Evolutionary conservation across 2,888 invertebrate species (phyloP).

Genomic region (Agrotis puta): DNA sequence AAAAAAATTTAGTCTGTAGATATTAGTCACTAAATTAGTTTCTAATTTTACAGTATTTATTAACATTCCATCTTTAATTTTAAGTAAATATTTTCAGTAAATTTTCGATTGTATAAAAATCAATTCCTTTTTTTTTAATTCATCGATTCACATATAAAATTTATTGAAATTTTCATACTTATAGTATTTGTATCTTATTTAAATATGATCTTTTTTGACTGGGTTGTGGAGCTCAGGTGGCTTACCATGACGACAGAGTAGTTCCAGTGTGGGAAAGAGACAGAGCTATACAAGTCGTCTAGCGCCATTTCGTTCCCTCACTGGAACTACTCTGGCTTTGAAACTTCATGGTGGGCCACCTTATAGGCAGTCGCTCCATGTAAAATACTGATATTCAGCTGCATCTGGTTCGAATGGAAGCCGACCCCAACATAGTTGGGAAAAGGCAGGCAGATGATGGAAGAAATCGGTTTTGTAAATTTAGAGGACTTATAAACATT

Average conservation of each 20-base stretch:
- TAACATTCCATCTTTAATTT: conserved; percentile 62
- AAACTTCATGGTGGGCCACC: too few relatives aligned
- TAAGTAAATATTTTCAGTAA: conserved; percentile 39
- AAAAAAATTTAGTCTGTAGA: conserved; percentile 50
- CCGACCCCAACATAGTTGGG: not conserved
- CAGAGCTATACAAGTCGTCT: too few relatives aligned
- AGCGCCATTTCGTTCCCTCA: too few relatives aligned
- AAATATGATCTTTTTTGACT: not conserved
- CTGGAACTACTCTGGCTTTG: too few relatives aligned
- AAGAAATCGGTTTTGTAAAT: not conserved
- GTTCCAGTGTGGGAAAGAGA: too few relatives aligned
- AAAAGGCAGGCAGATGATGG: too few relatives aligned
- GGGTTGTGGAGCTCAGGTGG: not conserved
- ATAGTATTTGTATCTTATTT: conserved; percentile 1
- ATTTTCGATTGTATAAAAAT: conserved; percentile 29
- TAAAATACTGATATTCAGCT: too few relatives aligned
- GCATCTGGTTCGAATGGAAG: not conserved
- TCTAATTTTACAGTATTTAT: conserved; percentile 68
- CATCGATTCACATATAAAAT: conserved; percentile 15
- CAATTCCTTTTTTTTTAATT: conserved; percentile 20
- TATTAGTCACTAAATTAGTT: conserved; percentile 59
- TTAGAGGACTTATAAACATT: not conserved
- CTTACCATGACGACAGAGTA: too few relatives aligned
- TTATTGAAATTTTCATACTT: conserved; percentile 2
- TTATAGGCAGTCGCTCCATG: not conserved